Evolutionary conservation across 1,140 invertebrate genomes (phyloP).

Genomic region (Drosophila aff.): DNA sequence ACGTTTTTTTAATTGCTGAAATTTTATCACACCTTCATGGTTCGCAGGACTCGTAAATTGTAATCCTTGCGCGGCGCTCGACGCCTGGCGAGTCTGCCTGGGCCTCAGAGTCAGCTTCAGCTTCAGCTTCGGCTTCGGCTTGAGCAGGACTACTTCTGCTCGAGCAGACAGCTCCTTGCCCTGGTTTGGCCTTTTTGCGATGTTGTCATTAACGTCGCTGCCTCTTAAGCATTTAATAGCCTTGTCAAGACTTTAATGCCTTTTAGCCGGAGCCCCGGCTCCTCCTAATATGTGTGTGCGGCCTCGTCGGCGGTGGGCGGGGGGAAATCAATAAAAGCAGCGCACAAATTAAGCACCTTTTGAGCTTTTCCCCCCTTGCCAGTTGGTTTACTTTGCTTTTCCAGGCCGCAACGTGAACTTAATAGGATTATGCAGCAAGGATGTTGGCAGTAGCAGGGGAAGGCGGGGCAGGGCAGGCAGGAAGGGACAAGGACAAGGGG

Average conservation of each 20-base stretch:
- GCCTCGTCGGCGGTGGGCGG: neutral
- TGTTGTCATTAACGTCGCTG: slow-evolving; percentile 84
- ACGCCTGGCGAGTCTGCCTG: slow-evolving; percentile 15
- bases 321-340: slow-evolving; percentile 79
- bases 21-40: slow-evolving; percentile 84
- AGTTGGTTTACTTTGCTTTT: slow-evolving; percentile 53
- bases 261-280: slow-evolving; percentile 62
- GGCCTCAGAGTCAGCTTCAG: slow-evolving; percentile 19
- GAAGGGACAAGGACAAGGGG: slow-evolving; percentile 1
- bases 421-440: slow-evolving; percentile 82
- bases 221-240: slow-evolving; percentile 84
- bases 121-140: slow-evolving; percentile 26
- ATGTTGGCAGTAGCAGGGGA: slow-evolving; percentile 13
- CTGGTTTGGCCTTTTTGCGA: slow-evolving; percentile 53
- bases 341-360: slow-evolving; percentile 82
- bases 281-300: slow-evolving; percentile 52
- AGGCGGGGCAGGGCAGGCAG: slow-evolving; percentile 26
- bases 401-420: slow-evolving; percentile 72
- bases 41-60: slow-evolving; percentile 83
- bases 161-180: slow-evolving; percentile 45
- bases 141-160: slow-evolving; percentile 33
- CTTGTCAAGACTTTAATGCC: slow-evolving; percentile 84
- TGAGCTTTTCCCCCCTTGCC: slow-evolving; percentile 30
- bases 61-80: slow-evolving; percentile 71
- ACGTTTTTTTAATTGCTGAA: slow-evolving; percentile 84